These are phyloP conservation scores for Poecilia latipinna DNA, from an alignment of 2,113 vertebrate genomes.

Conservation along the genomic window DNA sequence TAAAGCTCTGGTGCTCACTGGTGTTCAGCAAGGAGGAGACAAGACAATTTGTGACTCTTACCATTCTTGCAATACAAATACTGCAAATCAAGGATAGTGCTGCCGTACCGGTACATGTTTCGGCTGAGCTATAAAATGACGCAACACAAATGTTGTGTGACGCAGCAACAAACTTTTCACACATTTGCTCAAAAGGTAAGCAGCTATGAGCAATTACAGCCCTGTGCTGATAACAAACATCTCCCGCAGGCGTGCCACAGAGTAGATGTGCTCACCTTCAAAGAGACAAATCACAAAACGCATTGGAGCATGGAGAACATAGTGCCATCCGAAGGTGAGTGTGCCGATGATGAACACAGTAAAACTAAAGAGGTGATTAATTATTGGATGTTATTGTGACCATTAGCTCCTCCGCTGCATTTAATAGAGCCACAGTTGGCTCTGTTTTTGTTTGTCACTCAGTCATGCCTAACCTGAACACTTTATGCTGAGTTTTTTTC, in stretches of 20 bases:
- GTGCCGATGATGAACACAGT: constrained; percentile 58
- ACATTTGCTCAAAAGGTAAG: neutral
- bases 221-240: constrained; percentile 35
- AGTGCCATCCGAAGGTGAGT: constrained; percentile 74
- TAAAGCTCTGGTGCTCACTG: too few relatives aligned
- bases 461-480: constrained; percentile 25
- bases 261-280: constrained; percentile 75
- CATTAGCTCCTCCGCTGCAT: constrained; percentile 41
- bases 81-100: constrained; percentile 68
- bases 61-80: constrained; percentile 51
- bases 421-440: constrained; percentile 46
- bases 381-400: constrained; percentile 63
- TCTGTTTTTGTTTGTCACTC: constrained; percentile 53
- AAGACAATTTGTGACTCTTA: constrained; percentile 64
- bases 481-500: neutral
- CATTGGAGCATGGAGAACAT: constrained; percentile 79
- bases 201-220: constrained; percentile 41
- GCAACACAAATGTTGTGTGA: neutral
- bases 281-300: constrained; percentile 73
- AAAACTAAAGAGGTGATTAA: constrained; percentile 69
- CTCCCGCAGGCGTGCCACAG: constrained; percentile 71
- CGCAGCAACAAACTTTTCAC: neutral
- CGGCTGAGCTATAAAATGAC: neutral
- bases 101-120: neutral
- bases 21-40: constrained; percentile 46